Base-by-base conservation (phyloP, 2,797 vertebrate species). In the Characodon lateralis region DNA sequence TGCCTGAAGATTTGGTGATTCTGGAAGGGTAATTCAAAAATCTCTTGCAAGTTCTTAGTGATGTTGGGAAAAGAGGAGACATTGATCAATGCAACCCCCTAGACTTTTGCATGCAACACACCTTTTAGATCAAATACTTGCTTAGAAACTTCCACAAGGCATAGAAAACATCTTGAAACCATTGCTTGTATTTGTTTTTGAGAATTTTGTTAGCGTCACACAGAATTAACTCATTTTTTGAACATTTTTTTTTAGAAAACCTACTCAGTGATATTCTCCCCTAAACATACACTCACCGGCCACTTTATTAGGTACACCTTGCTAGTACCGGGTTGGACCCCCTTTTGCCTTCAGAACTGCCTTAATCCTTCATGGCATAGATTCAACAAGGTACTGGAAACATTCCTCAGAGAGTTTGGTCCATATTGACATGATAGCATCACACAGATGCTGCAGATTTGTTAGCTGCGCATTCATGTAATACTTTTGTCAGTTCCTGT, bases 111-210 rank as follows among this genome's bases (percentile, higher is more conserved):
- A 24, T 26, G 31, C 35, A 78, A 59, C 22, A 69, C 41, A 66
- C 28, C 51, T 72, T 48, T 2, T 14, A 69, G 66, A 71, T 76
- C 43, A 76, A 79, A 73, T 24, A 48, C 22, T 41, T 14, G 50
- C 63, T 63, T 31, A 10, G 48, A 68, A 55, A n/a, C 5, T 55
- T 63, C 63, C 26, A 72, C 48, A 8, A 61, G 41, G 51, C n/a
- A 39, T 13, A 26, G 5, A 50, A 39, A 77, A n/a, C 14, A 5
- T 59, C 22, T 22, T 20, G 8, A 81, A 74, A 61, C 22, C 31
- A 35, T 6, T 48, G 3, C 51, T 51, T 51, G 14, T 71, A 39
- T 63, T 58, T 80, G 9, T 50, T 71, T 76, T 12, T 22, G 53
- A 43, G n/a, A 10, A 69, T 72, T 76, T 80, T 20, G 20, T 20